Evolutionary conservation across 2,113 vertebrate species (phyloP).

Genomic region (Helogale parvula): DNA sequence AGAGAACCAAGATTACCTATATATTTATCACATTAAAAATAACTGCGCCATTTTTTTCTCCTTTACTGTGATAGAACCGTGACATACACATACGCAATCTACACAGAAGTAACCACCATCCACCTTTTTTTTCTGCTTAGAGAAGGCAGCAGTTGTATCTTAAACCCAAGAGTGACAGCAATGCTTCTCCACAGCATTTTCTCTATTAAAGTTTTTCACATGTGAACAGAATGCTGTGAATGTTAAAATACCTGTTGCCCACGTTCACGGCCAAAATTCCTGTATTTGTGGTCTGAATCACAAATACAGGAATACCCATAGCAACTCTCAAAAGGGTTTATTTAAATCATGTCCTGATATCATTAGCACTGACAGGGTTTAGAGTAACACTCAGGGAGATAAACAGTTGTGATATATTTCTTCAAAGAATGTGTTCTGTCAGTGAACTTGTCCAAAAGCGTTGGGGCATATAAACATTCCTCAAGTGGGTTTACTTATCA

Average conservation of each 20-base stretch:
- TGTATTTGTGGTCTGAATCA: slow-evolving; percentile 66
- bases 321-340: slow-evolving; percentile 77
- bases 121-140: neutral
- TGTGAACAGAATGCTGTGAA: neutral
- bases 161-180: neutral
- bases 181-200: neutral
- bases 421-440: slow-evolving; percentile 85
- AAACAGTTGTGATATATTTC: slow-evolving; percentile 84
- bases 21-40: slow-evolving; percentile 37
- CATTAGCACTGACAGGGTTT: slow-evolving; percentile 85
- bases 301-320: slow-evolving; percentile 77
- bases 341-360: slow-evolving; percentile 81
- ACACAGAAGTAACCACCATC: neutral
- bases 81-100: neutral
- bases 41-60: neutral
- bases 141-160: neutral
- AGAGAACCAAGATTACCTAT: slow-evolving; percentile 23
- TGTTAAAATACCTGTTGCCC: slow-evolving; percentile 6
- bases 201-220: neutral
- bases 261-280: slow-evolving; percentile 48
- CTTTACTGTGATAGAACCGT: neutral
- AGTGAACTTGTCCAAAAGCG: slow-evolving; percentile 80
- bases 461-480: slow-evolving; percentile 78
- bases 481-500: slow-evolving; percentile 80
- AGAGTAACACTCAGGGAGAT: slow-evolving; percentile 81